A percentile compares a stretch with the other conserved stretches of the same genome.
These are phyloP conservation scores for Alviniconcha strummeri DNA, from an alignment of 2,888 invertebrate genomes.

Conservation along the genomic window DNA sequence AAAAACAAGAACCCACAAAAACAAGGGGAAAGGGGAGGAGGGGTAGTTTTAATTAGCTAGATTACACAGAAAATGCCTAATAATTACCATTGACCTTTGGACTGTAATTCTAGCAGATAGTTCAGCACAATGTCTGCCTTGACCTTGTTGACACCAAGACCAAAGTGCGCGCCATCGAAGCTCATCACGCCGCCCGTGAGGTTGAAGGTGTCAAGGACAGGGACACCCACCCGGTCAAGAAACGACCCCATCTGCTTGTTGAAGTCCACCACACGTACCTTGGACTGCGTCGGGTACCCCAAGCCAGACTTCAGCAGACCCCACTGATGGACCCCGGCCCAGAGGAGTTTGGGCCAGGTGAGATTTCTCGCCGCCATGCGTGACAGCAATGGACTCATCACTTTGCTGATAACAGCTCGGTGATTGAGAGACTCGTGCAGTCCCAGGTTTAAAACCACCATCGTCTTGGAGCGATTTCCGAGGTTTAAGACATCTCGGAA, in stretches of 20 bases:
- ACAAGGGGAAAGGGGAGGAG: not conserved
- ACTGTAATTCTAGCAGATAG: not conserved
- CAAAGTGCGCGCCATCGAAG: not conserved
- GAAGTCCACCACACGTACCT: not conserved
- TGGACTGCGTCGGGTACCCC: not conserved
- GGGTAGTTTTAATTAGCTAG: too few relatives aligned
- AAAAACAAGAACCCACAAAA: not conserved
- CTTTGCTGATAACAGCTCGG: not conserved
- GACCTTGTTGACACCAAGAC: not conserved
- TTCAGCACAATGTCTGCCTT: conserved; percentile 7
- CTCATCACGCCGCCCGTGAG: not conserved
- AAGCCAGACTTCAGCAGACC: not conserved
- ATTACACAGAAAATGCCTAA: too few relatives aligned
- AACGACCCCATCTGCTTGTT: not conserved
- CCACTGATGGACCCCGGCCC: not conserved
- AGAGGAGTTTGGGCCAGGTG: not conserved
- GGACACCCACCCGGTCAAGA: not conserved
- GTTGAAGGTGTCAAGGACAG: conserved; percentile 2
- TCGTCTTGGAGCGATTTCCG: not conserved
- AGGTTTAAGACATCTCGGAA: not conserved
- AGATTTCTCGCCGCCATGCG: not conserved
- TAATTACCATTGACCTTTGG: not conserved
- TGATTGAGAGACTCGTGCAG: not conserved
- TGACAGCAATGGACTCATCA: not conserved
- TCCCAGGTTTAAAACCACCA: not conserved